Evolutionary conservation across 2,113 vertebrate genomes (phyloP), one percentile per base, ranked within the genome.

Genomic region (Eclectus roratus): DNA sequence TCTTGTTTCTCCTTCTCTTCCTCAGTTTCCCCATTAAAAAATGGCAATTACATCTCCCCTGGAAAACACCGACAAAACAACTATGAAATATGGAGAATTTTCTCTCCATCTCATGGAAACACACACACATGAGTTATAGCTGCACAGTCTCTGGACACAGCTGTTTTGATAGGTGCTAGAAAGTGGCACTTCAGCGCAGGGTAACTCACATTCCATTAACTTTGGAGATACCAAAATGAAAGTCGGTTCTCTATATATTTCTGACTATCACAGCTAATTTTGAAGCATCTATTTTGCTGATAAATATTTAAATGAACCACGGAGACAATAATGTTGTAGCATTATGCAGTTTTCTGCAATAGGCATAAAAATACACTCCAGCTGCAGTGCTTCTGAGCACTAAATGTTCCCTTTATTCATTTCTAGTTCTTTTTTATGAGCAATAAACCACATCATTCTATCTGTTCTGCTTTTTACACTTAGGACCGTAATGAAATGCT

Each of bases 401-500:
- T 56, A 35, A 85, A 65, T 65, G 85, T 73, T 81, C 83, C 47
- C 39, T 88, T 92, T 96, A 93, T 92, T 89, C 70, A 73, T 89
- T 93, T 53, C 70, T 43, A 66, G 65, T 7, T 88, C 49, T 64
- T 69, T 79, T 74, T 93, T 43, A 69, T 49, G 56, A 85, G 56
- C n/a, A 79, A 76, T 89, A 93, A 82, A 93, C 43, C 18, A 24
- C 65, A 93, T 69, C 6, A 60, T 88, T 71, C 70, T 53, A 52
- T 89, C 90, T 84, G 28, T 86, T 92, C 83, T 91, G 44, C 49
- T 94, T 65, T 93, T 84, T 84, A 76, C 37, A 24, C 53, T 87
- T 33, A 87, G 65, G 46, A 35, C n/a, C 10, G 2, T 85, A 94
- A 96, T 86, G 88, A 96, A 97, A 92, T 79, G 65, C 37, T 92